Evolutionary conservation across 2,113 vertebrate species (phyloP), one percentile per base, ranked within the genome.

Genomic region (Ibidorhyncha struthersii): DNA sequence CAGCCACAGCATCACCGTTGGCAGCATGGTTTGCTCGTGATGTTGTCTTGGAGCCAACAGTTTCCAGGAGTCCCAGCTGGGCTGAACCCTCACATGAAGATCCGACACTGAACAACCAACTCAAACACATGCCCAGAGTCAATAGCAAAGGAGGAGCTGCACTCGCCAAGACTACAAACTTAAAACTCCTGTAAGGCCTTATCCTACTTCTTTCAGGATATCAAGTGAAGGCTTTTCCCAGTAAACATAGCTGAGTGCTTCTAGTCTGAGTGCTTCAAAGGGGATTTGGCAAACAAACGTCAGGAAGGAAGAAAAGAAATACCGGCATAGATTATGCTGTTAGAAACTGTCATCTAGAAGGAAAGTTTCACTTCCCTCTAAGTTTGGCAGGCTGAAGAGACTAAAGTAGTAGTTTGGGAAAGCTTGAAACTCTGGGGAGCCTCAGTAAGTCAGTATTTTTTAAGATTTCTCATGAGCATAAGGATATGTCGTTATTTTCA

Each of bases 401-500:
- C 13, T 62, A 26, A 56, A 49, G 9, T 12, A 40, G 34, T n/a
- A 63, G n/a, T 52, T 47, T 55, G 18, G n/a, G 49, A 89, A 63
- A 82, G 11, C 65, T 23, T 77, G 52, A 87, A 84, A 63, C 19
- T 84, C 47, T 19, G 14, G 1, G 16, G 23, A 86, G 12, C 8
- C 21, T 83, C 50, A 49, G 3, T 30, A 82, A 93, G 23, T 36
- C 41, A 47, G 0, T 41, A 9, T 8, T 77, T 84, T 80, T 58
- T 8, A 52, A 93, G 38, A 30, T 14, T 11, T 62, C 29, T 56
- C 20, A 32, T 12, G 18, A 43, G 14, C 16, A 3, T 32, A 74
- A 90, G 40, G 77, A 29, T 47, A 50, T 1, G 1, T 69, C 0
- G 0, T n/a, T 40, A n/a, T 81, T 71, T 77, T 83, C 58, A 73